Evolutionary conservation across 2,797 vertebrate genomes (phyloP).

Genomic region (Macropodus opercularis): DNA sequence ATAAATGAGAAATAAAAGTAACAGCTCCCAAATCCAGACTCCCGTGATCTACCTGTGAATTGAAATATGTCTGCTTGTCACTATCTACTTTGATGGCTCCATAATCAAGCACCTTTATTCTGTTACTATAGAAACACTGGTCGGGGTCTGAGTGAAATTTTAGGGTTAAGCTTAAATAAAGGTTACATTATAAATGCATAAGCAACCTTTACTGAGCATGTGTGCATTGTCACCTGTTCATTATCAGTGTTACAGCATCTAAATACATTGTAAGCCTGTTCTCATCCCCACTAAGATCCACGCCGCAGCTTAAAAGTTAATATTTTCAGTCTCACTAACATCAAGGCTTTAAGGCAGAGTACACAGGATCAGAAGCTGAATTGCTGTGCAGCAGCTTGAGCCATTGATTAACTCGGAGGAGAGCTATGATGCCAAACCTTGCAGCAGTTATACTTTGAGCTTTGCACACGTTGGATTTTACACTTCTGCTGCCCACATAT

Average conservation of each 20-base stretch:
- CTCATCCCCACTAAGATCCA: background rate
- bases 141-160: background rate
- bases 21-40: slow-evolving; percentile 9
- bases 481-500: slow-evolving; percentile 26
- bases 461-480: slow-evolving; percentile 15
- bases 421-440: slow-evolving; percentile 20
- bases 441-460: slow-evolving; percentile 24
- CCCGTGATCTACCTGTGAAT: background rate
- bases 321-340: slow-evolving; percentile 6
- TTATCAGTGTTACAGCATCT: background rate
- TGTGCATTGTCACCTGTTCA: background rate
- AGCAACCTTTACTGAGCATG: slow-evolving; percentile 3
- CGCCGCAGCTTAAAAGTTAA: slow-evolving; percentile 3
- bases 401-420: slow-evolving; percentile 32
- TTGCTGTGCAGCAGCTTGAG: slow-evolving; percentile 4
- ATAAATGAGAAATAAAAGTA: background rate
- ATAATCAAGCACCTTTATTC: background rate
- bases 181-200: background rate
- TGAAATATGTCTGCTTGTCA: background rate
- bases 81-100: background rate
- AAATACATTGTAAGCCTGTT: background rate
- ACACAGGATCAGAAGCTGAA: slow-evolving; percentile 10
- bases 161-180: background rate
- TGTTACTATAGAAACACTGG: slow-evolving; percentile 19
- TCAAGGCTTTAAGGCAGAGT: slow-evolving; percentile 6